These are phyloP conservation scores for Cnemophilus loriae DNA, from an alignment of 2,113 vertebrate species.

Conservation along the genomic window DNA sequence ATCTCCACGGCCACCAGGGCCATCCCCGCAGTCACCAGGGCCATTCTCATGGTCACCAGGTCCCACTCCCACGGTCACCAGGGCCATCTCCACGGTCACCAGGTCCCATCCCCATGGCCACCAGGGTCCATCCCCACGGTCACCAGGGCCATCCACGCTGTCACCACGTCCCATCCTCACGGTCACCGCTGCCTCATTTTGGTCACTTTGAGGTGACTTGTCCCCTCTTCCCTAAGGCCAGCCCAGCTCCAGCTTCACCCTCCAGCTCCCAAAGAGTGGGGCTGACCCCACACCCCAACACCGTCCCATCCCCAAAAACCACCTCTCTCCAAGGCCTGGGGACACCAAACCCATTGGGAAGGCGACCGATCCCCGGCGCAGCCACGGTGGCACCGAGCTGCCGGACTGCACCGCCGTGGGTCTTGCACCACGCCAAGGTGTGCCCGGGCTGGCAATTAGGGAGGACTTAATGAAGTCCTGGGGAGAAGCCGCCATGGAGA, in stretches of 20 bases:
- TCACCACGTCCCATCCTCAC: background rate
- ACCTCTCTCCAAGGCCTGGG: accelerated
- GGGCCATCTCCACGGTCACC: background rate
- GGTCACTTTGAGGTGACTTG: accelerated
- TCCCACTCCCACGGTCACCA: background rate
- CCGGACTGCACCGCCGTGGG: accelerated
- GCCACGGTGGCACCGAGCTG: background rate
- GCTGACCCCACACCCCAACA: accelerated
- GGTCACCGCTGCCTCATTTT: accelerated
- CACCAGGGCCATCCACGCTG: background rate
- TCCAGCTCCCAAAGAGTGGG: accelerated
- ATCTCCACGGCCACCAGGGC: background rate
- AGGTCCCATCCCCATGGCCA: background rate
- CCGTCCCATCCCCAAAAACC: background rate
- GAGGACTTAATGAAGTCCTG: background rate
- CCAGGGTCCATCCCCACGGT: too few species aligned
- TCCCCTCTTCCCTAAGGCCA: background rate
- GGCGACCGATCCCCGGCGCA: accelerated
- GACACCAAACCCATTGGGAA: accelerated
- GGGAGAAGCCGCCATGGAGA: background rate
- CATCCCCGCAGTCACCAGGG: background rate
- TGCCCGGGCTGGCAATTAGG: background rate
- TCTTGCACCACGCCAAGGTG: background rate
- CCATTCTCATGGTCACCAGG: background rate
- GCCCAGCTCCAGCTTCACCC: background rate